phyloP scores from a whole-genome alignment of 2,797 vertebrate genomes.

The Xenops minutus region DNA sequence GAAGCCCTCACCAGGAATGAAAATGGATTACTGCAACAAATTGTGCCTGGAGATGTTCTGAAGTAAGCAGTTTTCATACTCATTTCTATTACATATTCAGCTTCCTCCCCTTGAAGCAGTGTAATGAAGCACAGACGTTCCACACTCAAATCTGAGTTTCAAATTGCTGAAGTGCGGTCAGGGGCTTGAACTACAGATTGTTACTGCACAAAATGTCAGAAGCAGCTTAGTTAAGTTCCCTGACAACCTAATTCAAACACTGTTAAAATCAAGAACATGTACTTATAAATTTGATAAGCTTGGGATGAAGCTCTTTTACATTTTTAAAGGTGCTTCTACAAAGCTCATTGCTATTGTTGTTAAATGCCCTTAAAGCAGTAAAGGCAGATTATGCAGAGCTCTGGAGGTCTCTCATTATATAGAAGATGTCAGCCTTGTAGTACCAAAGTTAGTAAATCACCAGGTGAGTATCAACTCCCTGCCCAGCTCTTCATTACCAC shows the following conservation, averaged over 20 bases:
- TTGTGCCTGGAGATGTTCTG: slow-evolving; percentile 6
- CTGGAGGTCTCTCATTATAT: background rate
- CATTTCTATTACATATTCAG: background rate
- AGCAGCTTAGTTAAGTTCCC: background rate
- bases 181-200: background rate
- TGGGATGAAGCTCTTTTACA: background rate
- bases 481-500: background rate
- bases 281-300: background rate
- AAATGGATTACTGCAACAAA: slow-evolving; percentile 14
- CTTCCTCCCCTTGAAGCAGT: background rate
- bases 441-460: background rate
- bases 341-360: background rate
- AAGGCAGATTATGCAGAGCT: background rate
- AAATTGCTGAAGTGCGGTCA: background rate
- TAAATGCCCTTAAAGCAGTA: background rate
- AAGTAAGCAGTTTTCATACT: slow-evolving; percentile 22
- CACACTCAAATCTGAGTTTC: slow-evolving; percentile 1
- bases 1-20: background rate
- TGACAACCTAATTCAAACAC: background rate
- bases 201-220: background rate
- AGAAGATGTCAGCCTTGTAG: background rate
- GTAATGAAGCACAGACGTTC: slow-evolving; percentile 33
- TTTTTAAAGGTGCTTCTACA: background rate
- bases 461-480: background rate
- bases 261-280: background rate